Conservation (phyloP, 2,113 vertebrate genomes). For the Fregata magnificens region DNA sequence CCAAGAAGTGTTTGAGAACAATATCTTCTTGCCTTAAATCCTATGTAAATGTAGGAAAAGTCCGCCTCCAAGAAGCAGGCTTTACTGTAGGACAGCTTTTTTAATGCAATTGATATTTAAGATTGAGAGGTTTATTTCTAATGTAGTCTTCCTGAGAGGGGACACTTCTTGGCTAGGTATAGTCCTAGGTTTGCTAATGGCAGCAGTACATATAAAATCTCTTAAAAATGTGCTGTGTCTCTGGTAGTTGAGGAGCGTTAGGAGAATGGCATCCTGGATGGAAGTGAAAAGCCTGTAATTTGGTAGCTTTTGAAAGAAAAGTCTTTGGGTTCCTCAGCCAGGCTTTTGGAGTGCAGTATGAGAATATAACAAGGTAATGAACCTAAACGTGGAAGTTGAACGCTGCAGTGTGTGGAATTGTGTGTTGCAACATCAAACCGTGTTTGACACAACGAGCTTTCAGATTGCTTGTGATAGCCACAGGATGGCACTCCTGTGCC, state of each 20-base stretch:
- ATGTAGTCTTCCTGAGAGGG: neutral
- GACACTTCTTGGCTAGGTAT: neutral
- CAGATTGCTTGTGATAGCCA: neutral
- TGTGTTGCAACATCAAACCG: neutral
- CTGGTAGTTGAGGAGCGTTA: neutral
- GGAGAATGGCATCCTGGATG: neutral
- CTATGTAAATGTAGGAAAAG: neutral
- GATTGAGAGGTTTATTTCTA: neutral
- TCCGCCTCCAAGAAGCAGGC: neutral
- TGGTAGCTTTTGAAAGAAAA: neutral
- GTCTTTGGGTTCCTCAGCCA: neutral
- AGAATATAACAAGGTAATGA: neutral
- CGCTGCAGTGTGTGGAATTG: neutral
- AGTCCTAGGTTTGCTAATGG: neutral
- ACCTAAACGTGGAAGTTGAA: neutral
- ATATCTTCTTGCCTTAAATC: neutral
- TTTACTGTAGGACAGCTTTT: neutral
- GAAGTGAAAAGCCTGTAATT: neutral
- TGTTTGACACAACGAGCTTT: fast-evolving
- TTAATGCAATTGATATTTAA: neutral
- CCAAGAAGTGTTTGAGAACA: neutral
- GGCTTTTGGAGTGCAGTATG: neutral
- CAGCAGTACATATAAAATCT: neutral
- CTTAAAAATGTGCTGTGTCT: neutral
- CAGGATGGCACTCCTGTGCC: conserved; percentile 46